phyloP scores from a whole-genome alignment of 2,797 vertebrate species.

The Falco berigora region DNA sequence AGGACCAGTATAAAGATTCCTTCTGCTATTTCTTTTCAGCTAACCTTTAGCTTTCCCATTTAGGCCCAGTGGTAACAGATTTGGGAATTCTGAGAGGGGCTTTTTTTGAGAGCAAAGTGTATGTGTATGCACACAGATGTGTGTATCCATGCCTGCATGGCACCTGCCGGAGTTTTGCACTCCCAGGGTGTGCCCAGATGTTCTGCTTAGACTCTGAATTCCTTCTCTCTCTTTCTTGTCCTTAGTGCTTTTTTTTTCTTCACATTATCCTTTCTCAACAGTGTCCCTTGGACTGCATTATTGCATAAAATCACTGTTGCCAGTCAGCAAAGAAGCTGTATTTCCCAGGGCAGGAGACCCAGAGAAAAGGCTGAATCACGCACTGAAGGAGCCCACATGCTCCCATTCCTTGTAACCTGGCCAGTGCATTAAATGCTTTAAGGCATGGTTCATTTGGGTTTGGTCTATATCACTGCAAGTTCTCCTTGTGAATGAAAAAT shows the following conservation, averaged over 20 bases:
- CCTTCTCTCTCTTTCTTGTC: background rate
- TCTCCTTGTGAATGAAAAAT: background rate
- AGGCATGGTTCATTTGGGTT: background rate
- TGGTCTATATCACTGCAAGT: background rate
- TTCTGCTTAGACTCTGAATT: background rate
- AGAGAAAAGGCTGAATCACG: background rate
- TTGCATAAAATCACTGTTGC: background rate
- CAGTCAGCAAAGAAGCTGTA: background rate
- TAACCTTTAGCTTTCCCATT: background rate
- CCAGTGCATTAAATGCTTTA: background rate
- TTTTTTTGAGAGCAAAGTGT: background rate
- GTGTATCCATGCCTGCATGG: background rate
- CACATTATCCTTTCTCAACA: background rate
- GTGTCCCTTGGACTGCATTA: background rate
- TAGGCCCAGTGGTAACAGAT: too few relatives aligned
- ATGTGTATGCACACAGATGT: rapidly evolving
- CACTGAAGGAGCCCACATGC: background rate
- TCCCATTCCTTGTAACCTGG: background rate
- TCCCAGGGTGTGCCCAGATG: background rate
- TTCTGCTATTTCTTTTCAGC: background rate
- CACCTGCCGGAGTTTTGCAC: background rate
- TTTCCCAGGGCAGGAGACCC: background rate
- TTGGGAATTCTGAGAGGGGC: background rate
- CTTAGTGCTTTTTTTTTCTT: background rate
- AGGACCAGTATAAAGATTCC: background rate